Evolutionary conservation across 2,888 invertebrate genomes (phyloP).

Genomic region (Linyphia triangularis): DNA sequence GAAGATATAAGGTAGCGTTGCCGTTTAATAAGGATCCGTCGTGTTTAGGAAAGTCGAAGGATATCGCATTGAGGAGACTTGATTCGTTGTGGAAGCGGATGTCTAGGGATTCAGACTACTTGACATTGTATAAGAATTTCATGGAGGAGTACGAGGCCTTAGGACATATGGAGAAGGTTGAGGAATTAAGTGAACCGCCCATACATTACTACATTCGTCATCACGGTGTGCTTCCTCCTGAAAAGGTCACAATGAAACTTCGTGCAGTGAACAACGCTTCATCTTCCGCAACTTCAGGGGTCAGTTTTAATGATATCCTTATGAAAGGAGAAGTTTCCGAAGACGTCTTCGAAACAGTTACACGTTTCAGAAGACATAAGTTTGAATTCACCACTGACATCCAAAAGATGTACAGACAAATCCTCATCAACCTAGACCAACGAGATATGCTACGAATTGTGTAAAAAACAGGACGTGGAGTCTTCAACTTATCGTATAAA

Average conservation of each 20-base stretch:
- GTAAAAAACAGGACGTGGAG: background rate
- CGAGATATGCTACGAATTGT: slow-evolving; percentile 2
- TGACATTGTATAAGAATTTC: background rate
- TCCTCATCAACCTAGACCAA: slow-evolving; percentile 16
- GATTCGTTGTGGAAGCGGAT: background rate
- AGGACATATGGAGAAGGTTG: slow-evolving; percentile 8
- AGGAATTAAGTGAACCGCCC: background rate
- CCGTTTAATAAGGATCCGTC: too few species aligned
- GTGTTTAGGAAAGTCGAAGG: background rate
- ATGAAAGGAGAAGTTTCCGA: slow-evolving; percentile 10
- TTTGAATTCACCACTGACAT: slow-evolving; percentile 15
- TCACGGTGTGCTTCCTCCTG: background rate
- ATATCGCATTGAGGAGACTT: background rate
- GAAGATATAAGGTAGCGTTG: background rate
- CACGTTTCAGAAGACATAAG: background rate
- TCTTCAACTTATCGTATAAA: background rate
- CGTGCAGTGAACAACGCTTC: background rate
- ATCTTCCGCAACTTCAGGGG: background rate
- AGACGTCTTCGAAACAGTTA: slow-evolving; percentile 8
- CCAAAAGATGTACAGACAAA: slow-evolving; percentile 26
- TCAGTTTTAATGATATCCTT: background rate
- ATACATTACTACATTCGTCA: slow-evolving; percentile 5
- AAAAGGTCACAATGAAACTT: background rate
- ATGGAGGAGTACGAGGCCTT: too few species aligned
- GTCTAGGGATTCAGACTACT: background rate